These are phyloP conservation scores for Plecturocebus donacophilus DNA, from an alignment of 2,113 vertebrate species.

Conservation along the genomic window DNA sequence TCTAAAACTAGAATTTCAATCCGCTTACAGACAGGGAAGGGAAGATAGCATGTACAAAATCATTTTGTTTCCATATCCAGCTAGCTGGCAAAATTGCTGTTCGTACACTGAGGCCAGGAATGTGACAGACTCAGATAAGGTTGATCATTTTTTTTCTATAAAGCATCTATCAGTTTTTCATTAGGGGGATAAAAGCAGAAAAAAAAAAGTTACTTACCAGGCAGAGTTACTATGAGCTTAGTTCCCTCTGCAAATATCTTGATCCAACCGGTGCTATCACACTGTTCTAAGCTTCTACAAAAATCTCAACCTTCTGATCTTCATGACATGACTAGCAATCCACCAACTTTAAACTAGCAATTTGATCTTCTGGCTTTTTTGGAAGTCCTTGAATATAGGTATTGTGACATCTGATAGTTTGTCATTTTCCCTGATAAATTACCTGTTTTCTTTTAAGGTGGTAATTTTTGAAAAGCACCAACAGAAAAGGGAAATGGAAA, in stretches of 20 bases:
- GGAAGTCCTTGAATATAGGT: neutral
- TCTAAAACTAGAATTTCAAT: neutral
- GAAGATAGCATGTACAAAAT: neutral
- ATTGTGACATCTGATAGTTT: neutral
- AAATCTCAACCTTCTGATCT: neutral
- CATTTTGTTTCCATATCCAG: neutral
- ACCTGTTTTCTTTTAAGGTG: neutral
- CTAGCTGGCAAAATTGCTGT: neutral
- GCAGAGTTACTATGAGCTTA: constrained; percentile 40
- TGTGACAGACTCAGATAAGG: neutral
- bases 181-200: neutral
- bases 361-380: neutral
- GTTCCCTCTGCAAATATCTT: constrained; percentile 67
- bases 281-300: constrained; percentile 47
- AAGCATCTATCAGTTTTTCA: neutral
- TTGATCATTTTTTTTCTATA: neutral
- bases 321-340: neutral
- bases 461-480: neutral
- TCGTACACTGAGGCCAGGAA: neutral
- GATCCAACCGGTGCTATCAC: neutral
- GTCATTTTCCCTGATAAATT: neutral
- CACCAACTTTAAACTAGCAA: neutral
- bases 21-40: neutral
- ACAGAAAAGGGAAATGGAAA: neutral
- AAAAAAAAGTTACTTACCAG: constrained; percentile 61